These are phyloP conservation scores for Arge pagana DNA, from an alignment of 2,888 invertebrate species.

Conservation along the genomic window DNA sequence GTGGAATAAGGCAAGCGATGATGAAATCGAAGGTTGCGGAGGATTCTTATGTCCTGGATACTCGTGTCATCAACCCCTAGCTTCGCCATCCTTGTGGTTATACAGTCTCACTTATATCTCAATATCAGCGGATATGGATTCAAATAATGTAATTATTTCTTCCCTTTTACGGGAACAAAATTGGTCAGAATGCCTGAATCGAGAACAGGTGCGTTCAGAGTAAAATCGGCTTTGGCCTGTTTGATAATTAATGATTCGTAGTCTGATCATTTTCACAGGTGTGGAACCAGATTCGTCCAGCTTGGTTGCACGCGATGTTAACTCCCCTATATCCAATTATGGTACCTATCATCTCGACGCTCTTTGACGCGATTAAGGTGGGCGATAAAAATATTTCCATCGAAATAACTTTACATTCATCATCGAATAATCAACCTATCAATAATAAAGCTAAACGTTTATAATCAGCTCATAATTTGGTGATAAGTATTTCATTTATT, in stretches of 20 bases:
- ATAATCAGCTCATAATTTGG: neutral
- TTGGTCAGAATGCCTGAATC: slow-evolving; percentile 77
- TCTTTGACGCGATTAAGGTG: slow-evolving; percentile 68
- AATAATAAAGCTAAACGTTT: neutral
- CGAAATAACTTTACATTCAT: neutral
- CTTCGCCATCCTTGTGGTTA: slow-evolving; percentile 63
- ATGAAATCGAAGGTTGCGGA: slow-evolving; percentile 60
- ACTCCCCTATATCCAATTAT: slow-evolving; percentile 68
- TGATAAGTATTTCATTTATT: too few relatives aligned
- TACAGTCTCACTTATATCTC: slow-evolving; percentile 69
- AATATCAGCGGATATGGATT: slow-evolving; percentile 66
- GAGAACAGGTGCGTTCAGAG: slow-evolving; percentile 75
- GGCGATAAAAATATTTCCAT: slow-evolving; percentile 16
- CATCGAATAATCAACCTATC: neutral
- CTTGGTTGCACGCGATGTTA: slow-evolving; percentile 76
- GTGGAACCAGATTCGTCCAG: slow-evolving; percentile 79
- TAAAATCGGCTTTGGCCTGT: neutral
- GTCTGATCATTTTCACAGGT: slow-evolving; percentile 60
- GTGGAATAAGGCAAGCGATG: slow-evolving; percentile 5
- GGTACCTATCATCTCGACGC: slow-evolving; percentile 68
- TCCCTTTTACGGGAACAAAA: slow-evolving; percentile 66
- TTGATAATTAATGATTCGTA: neutral
- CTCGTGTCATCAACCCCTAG: slow-evolving; percentile 59
- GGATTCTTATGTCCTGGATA: slow-evolving; percentile 76
- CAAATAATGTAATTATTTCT: slow-evolving; percentile 63